Evolutionary conservation across 2,797 vertebrate species (phyloP).

Genomic region (Tokudaia muenninki): DNA sequence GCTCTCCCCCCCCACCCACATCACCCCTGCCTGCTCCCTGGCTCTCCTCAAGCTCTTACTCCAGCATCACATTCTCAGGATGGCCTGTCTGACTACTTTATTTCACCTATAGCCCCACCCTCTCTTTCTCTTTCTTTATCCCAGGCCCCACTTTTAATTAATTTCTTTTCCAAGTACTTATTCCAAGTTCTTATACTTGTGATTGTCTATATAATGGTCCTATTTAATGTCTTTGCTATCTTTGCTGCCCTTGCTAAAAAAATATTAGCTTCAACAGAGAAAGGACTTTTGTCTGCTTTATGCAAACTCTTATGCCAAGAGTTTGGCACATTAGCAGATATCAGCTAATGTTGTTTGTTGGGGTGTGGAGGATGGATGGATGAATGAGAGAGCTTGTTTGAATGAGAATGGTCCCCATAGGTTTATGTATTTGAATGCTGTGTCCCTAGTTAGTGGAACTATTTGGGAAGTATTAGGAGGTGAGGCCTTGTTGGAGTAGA

Average conservation of each 20-base stretch:
- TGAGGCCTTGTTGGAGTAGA: background rate
- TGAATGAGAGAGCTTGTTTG: background rate
- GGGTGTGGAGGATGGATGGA: background rate
- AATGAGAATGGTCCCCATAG: background rate
- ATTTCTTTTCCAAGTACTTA: background rate
- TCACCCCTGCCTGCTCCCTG: background rate
- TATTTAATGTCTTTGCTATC: background rate
- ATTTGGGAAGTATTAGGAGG: background rate
- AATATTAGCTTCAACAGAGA: background rate
- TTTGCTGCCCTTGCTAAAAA: constrained; percentile 31
- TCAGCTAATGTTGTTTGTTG: background rate
- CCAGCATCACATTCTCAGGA: background rate
- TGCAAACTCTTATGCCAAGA: background rate
- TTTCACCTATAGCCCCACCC: background rate
- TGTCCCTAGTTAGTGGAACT: background rate
- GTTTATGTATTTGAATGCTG: background rate
- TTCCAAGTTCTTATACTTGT: background rate
- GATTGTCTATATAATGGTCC: background rate
- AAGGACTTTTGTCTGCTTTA: background rate
- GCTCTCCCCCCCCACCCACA: background rate
- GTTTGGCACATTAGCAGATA: background rate
- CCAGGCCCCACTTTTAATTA: background rate
- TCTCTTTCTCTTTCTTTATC: background rate
- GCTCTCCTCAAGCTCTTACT: background rate
- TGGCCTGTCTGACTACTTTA: background rate